Evolutionary conservation across 1,140 invertebrate species (phyloP).

Genomic region (Ostrea edulis): DNA sequence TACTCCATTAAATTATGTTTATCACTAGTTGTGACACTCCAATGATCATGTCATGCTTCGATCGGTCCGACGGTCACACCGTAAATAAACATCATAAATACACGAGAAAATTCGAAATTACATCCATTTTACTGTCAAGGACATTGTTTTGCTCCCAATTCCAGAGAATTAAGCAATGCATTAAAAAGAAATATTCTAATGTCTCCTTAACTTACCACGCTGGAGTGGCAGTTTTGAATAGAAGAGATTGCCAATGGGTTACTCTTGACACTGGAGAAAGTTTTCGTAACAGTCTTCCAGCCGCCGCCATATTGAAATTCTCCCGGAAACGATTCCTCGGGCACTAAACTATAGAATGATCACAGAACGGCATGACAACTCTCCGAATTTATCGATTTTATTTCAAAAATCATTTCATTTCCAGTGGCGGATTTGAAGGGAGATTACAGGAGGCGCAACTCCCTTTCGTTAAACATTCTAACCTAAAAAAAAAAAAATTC

Average conservation of each 20-base stretch:
- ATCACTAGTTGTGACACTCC: too few relatives aligned
- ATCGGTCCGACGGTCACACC: too few relatives aligned
- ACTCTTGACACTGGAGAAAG: neutral
- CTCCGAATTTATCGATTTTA: too few relatives aligned
- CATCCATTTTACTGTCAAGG: neutral
- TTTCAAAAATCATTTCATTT: too few relatives aligned
- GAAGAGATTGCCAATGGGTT: conserved; percentile 22
- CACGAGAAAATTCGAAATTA: neutral
- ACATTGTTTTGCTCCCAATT: neutral
- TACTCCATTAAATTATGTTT: too few relatives aligned
- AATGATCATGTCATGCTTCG: too few relatives aligned
- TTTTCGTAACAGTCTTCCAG: conserved; percentile 21
- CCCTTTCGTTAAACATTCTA: too few relatives aligned
- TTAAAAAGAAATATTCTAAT: neutral
- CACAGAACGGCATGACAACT: too few relatives aligned
- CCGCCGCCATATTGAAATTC: neutral
- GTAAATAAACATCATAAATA: too few relatives aligned
- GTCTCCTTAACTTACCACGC: neutral
- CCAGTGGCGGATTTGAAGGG: too few relatives aligned
- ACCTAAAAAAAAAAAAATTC: too few relatives aligned
- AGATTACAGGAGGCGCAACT: too few relatives aligned
- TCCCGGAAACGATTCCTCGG: neutral
- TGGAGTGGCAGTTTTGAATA: conserved; percentile 2
- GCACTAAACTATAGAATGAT: neutral
- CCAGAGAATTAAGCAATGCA: neutral